Evolutionary conservation across 2,888 invertebrate genomes (phyloP).

Genomic region (Folsomia candida): DNA sequence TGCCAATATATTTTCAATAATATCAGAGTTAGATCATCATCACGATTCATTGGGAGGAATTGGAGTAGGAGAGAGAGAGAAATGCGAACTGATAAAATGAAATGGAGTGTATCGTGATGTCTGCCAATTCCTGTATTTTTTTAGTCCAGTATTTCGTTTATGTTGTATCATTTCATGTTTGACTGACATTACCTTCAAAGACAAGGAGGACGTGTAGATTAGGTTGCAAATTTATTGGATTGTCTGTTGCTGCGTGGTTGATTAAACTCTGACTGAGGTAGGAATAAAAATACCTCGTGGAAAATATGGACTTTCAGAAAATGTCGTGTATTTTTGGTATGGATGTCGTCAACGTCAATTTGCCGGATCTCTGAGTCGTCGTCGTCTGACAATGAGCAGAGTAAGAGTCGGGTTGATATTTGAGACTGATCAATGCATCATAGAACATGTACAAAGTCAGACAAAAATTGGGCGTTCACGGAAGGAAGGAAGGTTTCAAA

Average conservation of each 20-base stretch:
- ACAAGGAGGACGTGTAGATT: background rate
- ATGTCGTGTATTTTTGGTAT: background rate
- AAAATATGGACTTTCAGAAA: too few species aligned
- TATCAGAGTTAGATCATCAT: background rate
- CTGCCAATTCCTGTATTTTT: background rate
- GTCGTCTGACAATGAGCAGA: too few species aligned
- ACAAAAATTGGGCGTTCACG: slow-evolving; percentile 10
- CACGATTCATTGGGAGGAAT: background rate
- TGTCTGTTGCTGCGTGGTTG: too few species aligned
- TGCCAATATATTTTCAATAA: background rate
- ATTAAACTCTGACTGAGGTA: too few species aligned
- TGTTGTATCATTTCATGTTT: background rate
- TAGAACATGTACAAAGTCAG: background rate
- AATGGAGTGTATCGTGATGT: background rate
- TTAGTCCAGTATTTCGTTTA: background rate
- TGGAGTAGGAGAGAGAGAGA: too few species aligned
- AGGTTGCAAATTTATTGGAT: background rate
- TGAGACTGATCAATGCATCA: background rate
- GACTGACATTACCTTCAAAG: background rate
- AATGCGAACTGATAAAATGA: background rate
- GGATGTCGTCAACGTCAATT: slow-evolving; percentile 16
- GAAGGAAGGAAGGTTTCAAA: too few species aligned
- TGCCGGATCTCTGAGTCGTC: slow-evolving; percentile 6
- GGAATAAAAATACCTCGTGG: too few species aligned
- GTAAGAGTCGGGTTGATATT: background rate